These are phyloP conservation scores for Quadroppia sp. DNA, from an alignment of 2,888 invertebrate genomes.

Conservation along the genomic window DNA sequence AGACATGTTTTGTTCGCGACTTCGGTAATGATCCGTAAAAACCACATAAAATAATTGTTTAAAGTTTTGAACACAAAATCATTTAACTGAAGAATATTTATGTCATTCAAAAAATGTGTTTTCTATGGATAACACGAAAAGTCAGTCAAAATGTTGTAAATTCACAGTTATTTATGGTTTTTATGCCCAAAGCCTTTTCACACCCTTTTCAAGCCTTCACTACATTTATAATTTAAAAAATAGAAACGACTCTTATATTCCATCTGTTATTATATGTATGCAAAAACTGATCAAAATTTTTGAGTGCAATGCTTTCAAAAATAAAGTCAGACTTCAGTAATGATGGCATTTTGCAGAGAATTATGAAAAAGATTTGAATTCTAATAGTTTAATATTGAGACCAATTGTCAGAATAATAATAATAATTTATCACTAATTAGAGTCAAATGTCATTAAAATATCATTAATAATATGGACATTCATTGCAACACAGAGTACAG, in stretches of 20 bases:
- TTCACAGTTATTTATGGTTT: slow-evolving; percentile 15
- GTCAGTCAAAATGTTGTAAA: not conserved
- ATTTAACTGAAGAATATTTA: slow-evolving; percentile 25
- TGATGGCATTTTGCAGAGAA: too few species aligned
- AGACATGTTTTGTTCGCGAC: not conserved
- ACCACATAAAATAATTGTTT: slow-evolving; percentile 32
- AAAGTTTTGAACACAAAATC: slow-evolving; percentile 19
- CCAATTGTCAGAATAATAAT: not conserved
- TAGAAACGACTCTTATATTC: too few species aligned
- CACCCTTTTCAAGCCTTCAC: too few species aligned
- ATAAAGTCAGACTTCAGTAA: too few species aligned
- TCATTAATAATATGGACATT: not conserved
- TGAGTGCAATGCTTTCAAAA: too few species aligned
- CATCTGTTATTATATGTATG: too few species aligned
- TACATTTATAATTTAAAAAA: too few species aligned
- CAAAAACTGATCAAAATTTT: too few species aligned
- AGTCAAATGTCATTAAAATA: slow-evolving; percentile 22
- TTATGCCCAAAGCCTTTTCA: not conserved
- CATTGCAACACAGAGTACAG: not conserved
- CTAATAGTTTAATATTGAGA: too few species aligned
- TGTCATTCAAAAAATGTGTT: slow-evolving; percentile 32
- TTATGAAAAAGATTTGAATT: too few species aligned
- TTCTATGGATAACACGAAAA: slow-evolving; percentile 22
- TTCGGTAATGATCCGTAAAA: slow-evolving; percentile 19
- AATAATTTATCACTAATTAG: slow-evolving; percentile 17